Conservation (phyloP, 2,113 vertebrate genomes). For the Raphicerus campestris region DNA sequence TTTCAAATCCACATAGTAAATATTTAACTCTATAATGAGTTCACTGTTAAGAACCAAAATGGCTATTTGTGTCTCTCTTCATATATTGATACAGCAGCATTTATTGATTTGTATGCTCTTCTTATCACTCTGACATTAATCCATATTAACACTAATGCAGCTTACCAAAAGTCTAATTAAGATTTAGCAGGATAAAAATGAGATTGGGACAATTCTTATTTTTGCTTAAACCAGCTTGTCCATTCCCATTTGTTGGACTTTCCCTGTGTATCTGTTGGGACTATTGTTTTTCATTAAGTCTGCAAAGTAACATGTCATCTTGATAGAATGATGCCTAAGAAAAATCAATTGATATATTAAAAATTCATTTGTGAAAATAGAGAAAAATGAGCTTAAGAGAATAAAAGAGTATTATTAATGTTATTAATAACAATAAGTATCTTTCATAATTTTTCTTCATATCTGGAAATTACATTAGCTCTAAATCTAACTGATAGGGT, state of each 20-base stretch:
- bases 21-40: conserved; percentile 40
- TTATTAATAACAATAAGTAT: conserved; percentile 51
- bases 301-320: conserved; percentile 28
- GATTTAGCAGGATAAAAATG: conserved; percentile 70
- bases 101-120: conserved; percentile 70
- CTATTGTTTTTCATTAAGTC: conserved; percentile 59
- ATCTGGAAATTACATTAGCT: not conserved
- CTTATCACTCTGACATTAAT: conserved; percentile 72
- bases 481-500: not conserved
- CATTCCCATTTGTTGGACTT: conserved; percentile 57
- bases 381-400: conserved; percentile 53
- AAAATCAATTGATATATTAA: conserved; percentile 58
- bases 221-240: conserved; percentile 63
- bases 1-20: conserved; percentile 40
- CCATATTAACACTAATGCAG: conserved; percentile 66
- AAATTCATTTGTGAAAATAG: conserved; percentile 48
- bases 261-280: conserved; percentile 44
- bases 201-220: conserved; percentile 66
- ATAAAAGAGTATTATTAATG: conserved; percentile 44
- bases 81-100: conserved; percentile 60
- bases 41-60: conserved; percentile 47
- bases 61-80: conserved; percentile 47
- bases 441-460: not conserved
- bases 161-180: conserved; percentile 70
- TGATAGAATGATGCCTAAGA: conserved; percentile 47